Percentiles rank a stretch among this genome's conserved stretches.
Evolutionary conservation across 2,888 invertebrate genomes (phyloP).

Genomic region (Anarsia innoxiella): DNA sequence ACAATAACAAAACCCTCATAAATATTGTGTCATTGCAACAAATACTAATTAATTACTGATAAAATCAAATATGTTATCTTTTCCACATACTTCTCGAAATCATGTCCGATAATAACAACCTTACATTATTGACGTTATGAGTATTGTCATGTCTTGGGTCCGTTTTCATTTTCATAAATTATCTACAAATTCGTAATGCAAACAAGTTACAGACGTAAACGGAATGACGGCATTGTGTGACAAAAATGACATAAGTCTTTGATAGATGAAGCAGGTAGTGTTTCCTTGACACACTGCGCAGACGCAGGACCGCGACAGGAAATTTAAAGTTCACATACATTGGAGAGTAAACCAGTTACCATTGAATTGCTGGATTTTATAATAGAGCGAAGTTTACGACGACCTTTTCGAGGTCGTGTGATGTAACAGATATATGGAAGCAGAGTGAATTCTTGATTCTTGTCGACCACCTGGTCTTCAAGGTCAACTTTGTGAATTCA

Average conservation of each 20-base stretch:
- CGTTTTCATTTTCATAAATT: slow-evolving; percentile 1
- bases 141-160: too few species aligned
- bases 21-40: too few species aligned
- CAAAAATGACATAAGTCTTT: slow-evolving; percentile 10
- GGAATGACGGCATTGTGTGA: slow-evolving; percentile 5
- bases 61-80: too few species aligned
- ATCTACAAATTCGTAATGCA: background rate
- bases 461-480: slow-evolving; percentile 18
- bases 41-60: too few species aligned
- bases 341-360: slow-evolving; percentile 41
- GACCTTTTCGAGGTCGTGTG: slow-evolving; percentile 55
- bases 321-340: slow-evolving; percentile 15
- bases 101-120: too few species aligned
- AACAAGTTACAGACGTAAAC: background rate
- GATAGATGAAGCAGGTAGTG: slow-evolving; percentile 1
- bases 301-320: slow-evolving; percentile 16
- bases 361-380: slow-evolving; percentile 42
- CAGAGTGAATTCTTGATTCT: slow-evolving; percentile 3
- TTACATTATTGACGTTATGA: too few species aligned
- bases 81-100: too few species aligned
- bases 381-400: slow-evolving; percentile 34
- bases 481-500: slow-evolving; percentile 10
- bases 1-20: too few species aligned
- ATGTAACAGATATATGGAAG: slow-evolving; percentile 27
- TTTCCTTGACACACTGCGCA: slow-evolving; percentile 19